A percentile compares a stretch with the other conserved stretches of the same genome.
Conservation (phyloP, 2,113 vertebrate species). For the Alethe castanea region DNA sequence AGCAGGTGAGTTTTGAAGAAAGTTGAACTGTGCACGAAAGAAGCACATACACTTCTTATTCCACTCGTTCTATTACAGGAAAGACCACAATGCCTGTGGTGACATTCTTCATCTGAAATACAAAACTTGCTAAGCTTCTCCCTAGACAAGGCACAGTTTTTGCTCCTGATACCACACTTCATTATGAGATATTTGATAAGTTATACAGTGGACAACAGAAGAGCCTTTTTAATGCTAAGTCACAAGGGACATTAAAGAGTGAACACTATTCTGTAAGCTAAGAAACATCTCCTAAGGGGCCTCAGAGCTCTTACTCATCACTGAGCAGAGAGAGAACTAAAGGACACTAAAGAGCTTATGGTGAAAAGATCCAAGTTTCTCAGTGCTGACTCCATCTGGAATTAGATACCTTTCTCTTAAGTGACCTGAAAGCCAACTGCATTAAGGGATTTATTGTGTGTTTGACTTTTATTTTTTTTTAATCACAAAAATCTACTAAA, state of each 20-base stretch:
- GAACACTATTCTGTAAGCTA: neutral
- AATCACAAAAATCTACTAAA: neutral
- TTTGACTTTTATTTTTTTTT: neutral
- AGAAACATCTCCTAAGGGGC: neutral
- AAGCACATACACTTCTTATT: neutral
- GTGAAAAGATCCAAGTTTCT: neutral
- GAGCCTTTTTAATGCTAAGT: neutral
- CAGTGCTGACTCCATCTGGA: neutral
- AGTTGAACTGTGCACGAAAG: neutral
- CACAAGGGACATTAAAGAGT: neutral
- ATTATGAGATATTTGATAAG: neutral
- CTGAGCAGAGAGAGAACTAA: neutral
- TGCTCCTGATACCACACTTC: neutral
- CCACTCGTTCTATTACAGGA: accelerated
- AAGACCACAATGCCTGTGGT: neutral
- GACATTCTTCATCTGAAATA: neutral
- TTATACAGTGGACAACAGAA: neutral
- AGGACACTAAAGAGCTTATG: neutral
- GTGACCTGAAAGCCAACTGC: neutral
- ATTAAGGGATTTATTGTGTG: neutral
- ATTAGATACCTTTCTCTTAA: neutral
- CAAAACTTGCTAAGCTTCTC: neutral
- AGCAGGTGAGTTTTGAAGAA: neutral
- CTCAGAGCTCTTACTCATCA: neutral
- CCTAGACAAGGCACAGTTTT: neutral